These are phyloP conservation scores for Psammodynastes pulverulentus DNA, from an alignment of 2,113 vertebrate genomes.

Conservation along the genomic window DNA sequence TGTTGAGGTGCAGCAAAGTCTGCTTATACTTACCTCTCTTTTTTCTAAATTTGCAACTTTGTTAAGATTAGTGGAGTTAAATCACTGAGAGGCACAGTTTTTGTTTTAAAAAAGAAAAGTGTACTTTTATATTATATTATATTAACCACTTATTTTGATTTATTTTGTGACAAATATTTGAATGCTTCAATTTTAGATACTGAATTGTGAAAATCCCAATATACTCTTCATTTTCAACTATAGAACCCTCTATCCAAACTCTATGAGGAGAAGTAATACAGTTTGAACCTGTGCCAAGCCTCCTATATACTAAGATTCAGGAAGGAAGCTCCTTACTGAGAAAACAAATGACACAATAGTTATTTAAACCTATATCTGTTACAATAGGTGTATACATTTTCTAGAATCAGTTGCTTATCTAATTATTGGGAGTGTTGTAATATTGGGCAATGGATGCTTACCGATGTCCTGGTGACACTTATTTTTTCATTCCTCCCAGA, in stretches of 20 bases:
- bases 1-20: not conserved
- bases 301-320: not conserved
- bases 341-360: not conserved
- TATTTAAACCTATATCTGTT: not conserved
- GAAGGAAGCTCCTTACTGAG: not conserved
- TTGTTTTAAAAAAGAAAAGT: not conserved
- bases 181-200: not conserved
- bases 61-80: not conserved
- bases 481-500: conserved; percentile 56
- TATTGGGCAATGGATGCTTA: not conserved
- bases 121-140: no score
- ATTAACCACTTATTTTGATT: no score
- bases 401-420: not conserved
- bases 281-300: not conserved
- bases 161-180: no score
- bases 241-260: not conserved
- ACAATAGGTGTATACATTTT: not conserved
- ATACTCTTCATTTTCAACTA: not conserved
- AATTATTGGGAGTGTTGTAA: not conserved
- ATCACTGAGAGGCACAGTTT: not conserved
- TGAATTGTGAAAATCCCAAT: not conserved
- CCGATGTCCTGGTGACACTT: not conserved
- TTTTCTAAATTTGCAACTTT: not conserved
- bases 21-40: not conserved
- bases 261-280: not conserved